A percentile compares a stretch with the other conserved stretches of the same genome.
Conservation (phyloP, 2,113 vertebrate genomes). For the Limnothrissa miodon region DNA sequence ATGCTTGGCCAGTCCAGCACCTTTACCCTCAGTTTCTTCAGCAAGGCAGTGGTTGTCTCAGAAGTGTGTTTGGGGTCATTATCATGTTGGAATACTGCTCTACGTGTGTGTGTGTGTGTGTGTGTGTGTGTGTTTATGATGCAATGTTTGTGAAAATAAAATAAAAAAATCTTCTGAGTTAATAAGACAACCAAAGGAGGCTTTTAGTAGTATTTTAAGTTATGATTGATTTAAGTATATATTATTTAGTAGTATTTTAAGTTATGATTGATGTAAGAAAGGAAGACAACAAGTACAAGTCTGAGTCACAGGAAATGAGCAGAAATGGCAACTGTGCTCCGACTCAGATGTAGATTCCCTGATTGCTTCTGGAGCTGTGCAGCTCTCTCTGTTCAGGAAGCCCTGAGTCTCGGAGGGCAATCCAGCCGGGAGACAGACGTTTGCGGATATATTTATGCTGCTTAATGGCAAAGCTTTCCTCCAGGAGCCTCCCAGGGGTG, state of each 20-base stretch:
- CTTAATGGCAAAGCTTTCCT: conserved; percentile 30
- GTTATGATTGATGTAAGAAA: not conserved
- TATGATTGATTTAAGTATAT: not conserved
- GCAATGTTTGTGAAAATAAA: not conserved
- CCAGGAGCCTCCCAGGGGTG: conserved; percentile 16
- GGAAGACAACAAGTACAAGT: not conserved
- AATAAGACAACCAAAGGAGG: not conserved
- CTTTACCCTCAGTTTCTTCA: too few species aligned
- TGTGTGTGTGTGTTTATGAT: not conserved
- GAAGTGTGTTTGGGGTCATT: too few species aligned
- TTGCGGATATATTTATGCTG: conserved; percentile 33
- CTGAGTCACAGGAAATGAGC: not conserved
- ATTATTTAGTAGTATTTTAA: not conserved
- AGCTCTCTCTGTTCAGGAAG: conserved; percentile 15
- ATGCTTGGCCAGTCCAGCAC: too few species aligned
- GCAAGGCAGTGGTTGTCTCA: too few species aligned
- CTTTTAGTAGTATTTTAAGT: not conserved
- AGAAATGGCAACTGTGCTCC: not conserved
- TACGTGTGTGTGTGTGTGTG: too few species aligned
- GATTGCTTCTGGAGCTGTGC: not conserved
- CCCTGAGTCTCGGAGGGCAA: not conserved
- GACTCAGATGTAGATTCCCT: not conserved
- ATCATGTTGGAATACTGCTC: too few species aligned
- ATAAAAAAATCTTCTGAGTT: not conserved
- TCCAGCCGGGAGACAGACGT: conserved; percentile 17